Evolutionary conservation across 2,888 invertebrate genomes (phyloP).

Genomic region (Macaria liturata): DNA sequence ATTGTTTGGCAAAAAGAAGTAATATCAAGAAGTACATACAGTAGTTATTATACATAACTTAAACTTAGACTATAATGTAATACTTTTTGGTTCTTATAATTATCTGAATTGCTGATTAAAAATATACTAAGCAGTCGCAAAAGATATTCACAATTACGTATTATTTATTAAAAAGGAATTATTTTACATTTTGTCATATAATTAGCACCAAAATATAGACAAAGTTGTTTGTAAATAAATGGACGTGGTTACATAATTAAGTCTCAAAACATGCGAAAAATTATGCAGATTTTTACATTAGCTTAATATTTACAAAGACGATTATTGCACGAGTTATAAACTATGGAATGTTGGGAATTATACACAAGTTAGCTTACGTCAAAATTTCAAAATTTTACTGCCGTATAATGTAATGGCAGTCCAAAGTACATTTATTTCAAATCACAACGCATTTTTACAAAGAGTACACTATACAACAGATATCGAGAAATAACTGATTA

Average conservation of each 20-base stretch:
- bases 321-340: constrained; percentile 62
- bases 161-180: constrained; percentile 14
- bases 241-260: constrained; percentile 37
- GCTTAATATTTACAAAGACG: constrained; percentile 37
- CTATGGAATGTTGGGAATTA: constrained; percentile 71
- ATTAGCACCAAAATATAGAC: constrained; percentile 74
- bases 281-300: constrained; percentile 30
- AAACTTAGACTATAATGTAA: constrained; percentile 57
- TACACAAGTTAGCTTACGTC: background rate
- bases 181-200: constrained; percentile 41
- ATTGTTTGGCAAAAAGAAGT: constrained; percentile 80
- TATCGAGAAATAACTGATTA: no score
- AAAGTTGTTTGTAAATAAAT: constrained; percentile 34
- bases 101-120: constrained; percentile 45
- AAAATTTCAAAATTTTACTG: no score
- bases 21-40: constrained; percentile 39
- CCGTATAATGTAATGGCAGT: constrained; percentile 9
- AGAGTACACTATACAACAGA: background rate
- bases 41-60: constrained; percentile 44
- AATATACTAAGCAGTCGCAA: constrained; percentile 31
- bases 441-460: constrained; percentile 19
- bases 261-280: constrained; percentile 20
- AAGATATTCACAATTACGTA: constrained; percentile 42
- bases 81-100: constrained; percentile 79
- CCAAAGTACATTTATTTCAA: constrained; percentile 13